Evolutionary conservation across 2,888 invertebrate genomes (phyloP), one percentile per base, ranked within the genome.

Genomic region (Idaea dimidiata): DNA sequence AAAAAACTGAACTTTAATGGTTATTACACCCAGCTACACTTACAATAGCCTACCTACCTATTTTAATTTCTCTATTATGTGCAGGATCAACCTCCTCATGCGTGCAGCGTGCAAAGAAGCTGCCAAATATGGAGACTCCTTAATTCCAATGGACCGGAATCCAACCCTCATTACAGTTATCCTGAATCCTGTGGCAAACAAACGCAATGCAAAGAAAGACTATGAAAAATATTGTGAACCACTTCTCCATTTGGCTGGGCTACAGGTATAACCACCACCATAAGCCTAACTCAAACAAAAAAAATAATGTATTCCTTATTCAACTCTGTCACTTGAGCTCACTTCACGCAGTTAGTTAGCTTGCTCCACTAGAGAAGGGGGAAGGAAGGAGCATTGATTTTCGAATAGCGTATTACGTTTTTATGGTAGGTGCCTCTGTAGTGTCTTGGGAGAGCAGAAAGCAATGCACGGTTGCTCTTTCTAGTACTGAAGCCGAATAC

Each of bases 221-320:
- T 99, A 96, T 91, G 97, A 97, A 80, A 97, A 97, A 78, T 99
- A 97, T 84, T 98, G 97, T 77, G 98, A 97, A 65, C 99, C 99
- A 0, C 91, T 99, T 16, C 88, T 99, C n/a, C 96, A 99, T 87
- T 92, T 99, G 64, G 97, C 98, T 62, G 99, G 99, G 24, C 94
- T 97, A 73, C 95, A 95, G 71, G 43, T 43, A 43, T 10, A 43
- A 24, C 24, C 24, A 24, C 24, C 24, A 24, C 1, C 24, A 24
- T 24, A 5, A 24, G n/a, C 5, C 5, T 24, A 24, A 24, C 24
- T 24, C 24, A 24, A 24, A 24, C 1, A 24, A 24, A 3, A 24
- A 24, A 24, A 24, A n/a, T n/a, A n/a, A n/a, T n/a, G n/a, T n/a
- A n/a, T n/a, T n/a, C n/a, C 24, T 24, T 24, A n/a, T 24, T 24